Evolutionary conservation across 2,113 vertebrate genomes (phyloP), one percentile per base, ranked within the genome.

Genomic region (Brachionichthys hirsutus): DNA sequence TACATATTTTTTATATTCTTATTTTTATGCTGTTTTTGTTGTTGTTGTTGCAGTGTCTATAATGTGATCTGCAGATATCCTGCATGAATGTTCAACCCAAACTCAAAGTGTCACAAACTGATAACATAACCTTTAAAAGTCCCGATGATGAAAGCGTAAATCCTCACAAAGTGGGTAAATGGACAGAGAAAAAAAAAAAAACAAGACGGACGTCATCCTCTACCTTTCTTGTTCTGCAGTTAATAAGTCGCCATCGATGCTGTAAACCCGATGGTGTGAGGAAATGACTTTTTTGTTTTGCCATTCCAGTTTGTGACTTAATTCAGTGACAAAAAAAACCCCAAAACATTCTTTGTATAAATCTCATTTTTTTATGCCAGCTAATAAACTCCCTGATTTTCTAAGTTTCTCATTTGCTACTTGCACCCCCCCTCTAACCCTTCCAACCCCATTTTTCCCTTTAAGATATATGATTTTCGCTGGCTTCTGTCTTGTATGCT

Each of bases 401-500:
- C 6, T 3, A 38, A 7, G 2, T 55, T 58, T 20, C n/a, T 20
- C 48, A 43, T 55, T 48, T 30, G 16, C 44, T 18, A 22, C 8
- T 9, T 17, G 12, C 42, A 1, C 9, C 18, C 36, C 36, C 36
- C 24, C 24, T n/a, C n/a, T 30, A 38, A 22, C 16, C 12, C 1
- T 18, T 30, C 4, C 4, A 7, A 3, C 13, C 6, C 10, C 2
- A 10, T 13, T 19, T 6, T 46, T 64, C 46, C 67, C 24, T 57
- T 44, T 24, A 77, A 49, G 64, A 66, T 47, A 75, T 53, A 53
- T 70, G 48, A 83, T 75, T 77, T 70, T 73, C 75, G 71, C 84
- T 68, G 70, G 76, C 67, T 75, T 40, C 36, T 53, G 20, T 59
- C 52, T 81, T 62, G 53, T 81, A 67, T 78, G 84, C 65, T 78